Base-by-base conservation (phyloP, 2,888 invertebrate species). In the Drosophila quasianomalipes region DNA sequence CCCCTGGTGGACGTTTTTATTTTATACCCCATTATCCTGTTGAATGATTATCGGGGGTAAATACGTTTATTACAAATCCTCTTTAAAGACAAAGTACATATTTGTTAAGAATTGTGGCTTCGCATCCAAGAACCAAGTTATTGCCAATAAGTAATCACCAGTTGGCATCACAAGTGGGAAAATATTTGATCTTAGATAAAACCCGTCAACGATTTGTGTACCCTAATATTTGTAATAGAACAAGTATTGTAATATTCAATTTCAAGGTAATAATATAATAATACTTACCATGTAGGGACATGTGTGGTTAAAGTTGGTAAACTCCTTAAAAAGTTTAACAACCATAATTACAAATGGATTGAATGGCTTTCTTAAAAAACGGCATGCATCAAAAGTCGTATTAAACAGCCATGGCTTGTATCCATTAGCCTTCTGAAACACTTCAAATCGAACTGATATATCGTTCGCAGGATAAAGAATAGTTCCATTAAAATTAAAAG, bases 391-490 rank as follows among this genome's bases (percentile, higher is more conserved):
- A 12, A 75, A 3, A 0, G 22, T 37, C 0, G 2, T 0, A 7
- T 70, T 61, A 3, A 68, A 0, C 0, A 76, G 5, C 52, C 64
- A 78, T 0, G 78, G 78, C 53, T 75, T 66, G 26, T 73, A 82
- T 0, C 80, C 75, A 55, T 44, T 82, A 0, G 69, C 80, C n/a
- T 49, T 79, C 31, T 79, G 62, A 0, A 67, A 31, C 0, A 79
- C 0, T 35, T 54, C 33, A 2, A 0, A 0, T 9, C 33, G 19
- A 2, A 69, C 0, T 0, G 3, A 1, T 19, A 74, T 53, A 49
- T 62, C 6, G 1, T 70, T 2, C 0, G 64, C 63, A 2, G 79
- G 68, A 51, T 82, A 39, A 0, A 70, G 14, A 6, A 72, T 0
- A 10, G 63, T 65, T 30, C 2, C 28, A n/a, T 74, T 75, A 0